Evolutionary conservation across 2,797 vertebrate genomes (phyloP), one percentile per base, ranked within the genome.

Genomic region (Leptodactylus fallax): DNA sequence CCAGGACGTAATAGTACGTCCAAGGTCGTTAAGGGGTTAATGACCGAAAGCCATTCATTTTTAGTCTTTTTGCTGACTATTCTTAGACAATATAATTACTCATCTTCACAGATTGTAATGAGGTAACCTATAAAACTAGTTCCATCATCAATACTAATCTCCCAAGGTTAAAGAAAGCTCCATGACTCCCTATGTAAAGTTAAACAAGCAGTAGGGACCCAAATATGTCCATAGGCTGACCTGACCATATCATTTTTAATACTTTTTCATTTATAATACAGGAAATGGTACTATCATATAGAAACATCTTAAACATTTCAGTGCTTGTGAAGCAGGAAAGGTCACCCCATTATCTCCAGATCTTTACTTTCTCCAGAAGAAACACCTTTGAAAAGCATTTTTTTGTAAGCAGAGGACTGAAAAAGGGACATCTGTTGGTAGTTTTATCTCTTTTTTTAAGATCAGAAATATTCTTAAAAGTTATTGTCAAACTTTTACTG

Each of bases 261-360:
- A 53, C 49, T 23, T 77, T 19, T 60, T 85, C 17, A 77, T 65
- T n/a, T 65, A 63, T 53, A 13, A 53, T 61, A 76, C 17, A 85
- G 69, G 65, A 85, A 63, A 77, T 55, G 14, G 53, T 63, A 49
- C 56, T 77, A 77, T 61, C 49, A 55, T 27, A 76, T 10, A 65
- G 69, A 87, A 87, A 55, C 23, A 45, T 87, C 79, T 82, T 81
- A 72, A 74, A 49, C 63, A 87, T 83, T 77, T 76, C 79, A 83
- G 36, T 14, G n/a, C 69, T 65, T 77, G 9, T 7, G 86, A 63
- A 63, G 69, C 58, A 82, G 63, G 45, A 87, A 87, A 87, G 86
- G 69, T 82, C 80, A 82, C 80, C 71, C 86, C 86, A 87, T 87
- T 87, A 87, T 87, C 86, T 87, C 69, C 58, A 87, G n/a, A 81